phyloP scores from a whole-genome alignment of 2,888 invertebrate genomes.

The Criorhina ranunculi region DNA sequence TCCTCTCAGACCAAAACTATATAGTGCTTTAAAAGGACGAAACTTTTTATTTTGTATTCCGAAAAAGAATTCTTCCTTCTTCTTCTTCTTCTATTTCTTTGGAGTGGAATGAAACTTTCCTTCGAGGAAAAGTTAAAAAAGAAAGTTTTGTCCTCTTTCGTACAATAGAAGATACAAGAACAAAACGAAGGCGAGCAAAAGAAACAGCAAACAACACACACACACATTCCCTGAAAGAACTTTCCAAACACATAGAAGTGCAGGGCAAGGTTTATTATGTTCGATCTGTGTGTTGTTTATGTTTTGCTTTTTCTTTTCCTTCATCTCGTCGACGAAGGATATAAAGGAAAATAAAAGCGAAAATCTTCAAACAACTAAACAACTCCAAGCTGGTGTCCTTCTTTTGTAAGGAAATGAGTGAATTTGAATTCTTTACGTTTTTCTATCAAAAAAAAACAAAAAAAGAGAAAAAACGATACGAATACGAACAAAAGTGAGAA shows the following conservation, averaged over 20 bases:
- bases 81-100: background rate
- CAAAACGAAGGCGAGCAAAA: too few relatives aligned
- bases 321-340: background rate
- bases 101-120: slow-evolving; percentile 51
- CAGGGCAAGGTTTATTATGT: slow-evolving; percentile 53
- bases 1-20: slow-evolving; percentile 30
- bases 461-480: slow-evolving; percentile 14
- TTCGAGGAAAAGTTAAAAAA: slow-evolving; percentile 55
- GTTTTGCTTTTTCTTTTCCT: too few relatives aligned
- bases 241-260: slow-evolving; percentile 40
- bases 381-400: slow-evolving; percentile 70
- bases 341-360: background rate
- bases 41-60: slow-evolving; percentile 64
- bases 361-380: slow-evolving; percentile 64
- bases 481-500: slow-evolving; percentile 12
- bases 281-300: slow-evolving; percentile 30
- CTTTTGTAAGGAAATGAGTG: slow-evolving; percentile 69
- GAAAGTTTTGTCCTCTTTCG: slow-evolving; percentile 39
- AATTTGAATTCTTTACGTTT: slow-evolving; percentile 67
- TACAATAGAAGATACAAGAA: slow-evolving; percentile 28
- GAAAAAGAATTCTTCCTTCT: slow-evolving; percentile 25
- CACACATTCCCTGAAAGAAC: slow-evolving; percentile 21
- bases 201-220: slow-evolving; percentile 50
- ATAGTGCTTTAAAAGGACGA: slow-evolving; percentile 60
- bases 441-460: slow-evolving; percentile 28